Conservation (phyloP, 2,888 invertebrate genomes). For the Coleophora deauratella region DNA sequence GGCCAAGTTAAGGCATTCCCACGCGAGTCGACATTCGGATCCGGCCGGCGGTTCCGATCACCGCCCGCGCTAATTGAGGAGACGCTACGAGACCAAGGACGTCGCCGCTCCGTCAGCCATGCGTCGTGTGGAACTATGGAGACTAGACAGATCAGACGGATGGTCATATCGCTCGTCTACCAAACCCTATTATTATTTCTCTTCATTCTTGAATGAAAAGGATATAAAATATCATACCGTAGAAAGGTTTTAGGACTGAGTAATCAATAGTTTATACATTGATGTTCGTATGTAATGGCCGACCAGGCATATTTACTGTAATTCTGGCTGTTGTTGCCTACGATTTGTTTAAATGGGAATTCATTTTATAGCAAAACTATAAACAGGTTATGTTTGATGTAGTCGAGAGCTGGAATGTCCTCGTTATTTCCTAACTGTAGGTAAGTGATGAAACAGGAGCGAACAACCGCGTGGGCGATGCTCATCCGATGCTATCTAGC, state of each 20-base stretch:
- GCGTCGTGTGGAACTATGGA: background rate
- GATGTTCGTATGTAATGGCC: too few relatives aligned
- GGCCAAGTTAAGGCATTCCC: slow-evolving; percentile 47
- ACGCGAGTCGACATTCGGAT: slow-evolving; percentile 45
- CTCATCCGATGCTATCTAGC: slow-evolving; percentile 50
- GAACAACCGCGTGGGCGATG: slow-evolving; percentile 46
- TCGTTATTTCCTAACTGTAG: slow-evolving; percentile 37
- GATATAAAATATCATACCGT: too few relatives aligned
- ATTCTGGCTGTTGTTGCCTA: too few relatives aligned
- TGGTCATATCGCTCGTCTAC: too few relatives aligned
- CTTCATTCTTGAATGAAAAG: too few relatives aligned
- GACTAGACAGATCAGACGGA: background rate
- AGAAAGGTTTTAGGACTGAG: too few relatives aligned
- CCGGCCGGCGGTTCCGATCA: slow-evolving; percentile 62
- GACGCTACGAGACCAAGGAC: slow-evolving; percentile 45
- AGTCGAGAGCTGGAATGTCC: background rate
- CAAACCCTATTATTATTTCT: too few relatives aligned
- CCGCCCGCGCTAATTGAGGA: slow-evolving; percentile 62
- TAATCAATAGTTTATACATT: too few relatives aligned
- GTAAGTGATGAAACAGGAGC: slow-evolving; percentile 49
- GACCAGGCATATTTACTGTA: too few relatives aligned
- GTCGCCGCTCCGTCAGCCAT: slow-evolving; percentile 13
- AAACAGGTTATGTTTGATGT: too few relatives aligned
- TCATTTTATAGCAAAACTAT: too few relatives aligned
- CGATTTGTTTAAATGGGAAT: too few relatives aligned